Evolutionary conservation across 2,113 vertebrate species (phyloP).

Genomic region (Colius striatus): DNA sequence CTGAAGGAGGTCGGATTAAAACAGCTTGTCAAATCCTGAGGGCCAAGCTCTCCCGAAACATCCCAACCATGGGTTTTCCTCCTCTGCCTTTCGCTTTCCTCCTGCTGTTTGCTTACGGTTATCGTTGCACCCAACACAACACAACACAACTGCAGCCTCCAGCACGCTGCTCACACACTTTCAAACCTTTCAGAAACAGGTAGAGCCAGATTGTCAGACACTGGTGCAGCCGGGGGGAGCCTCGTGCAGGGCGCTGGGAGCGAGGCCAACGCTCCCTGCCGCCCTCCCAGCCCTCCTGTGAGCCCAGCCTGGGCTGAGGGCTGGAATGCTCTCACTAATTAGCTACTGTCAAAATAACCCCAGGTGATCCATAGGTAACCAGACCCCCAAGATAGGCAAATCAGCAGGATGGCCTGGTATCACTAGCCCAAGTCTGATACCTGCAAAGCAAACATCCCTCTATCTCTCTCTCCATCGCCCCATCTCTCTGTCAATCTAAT

Average conservation of each 20-base stretch:
- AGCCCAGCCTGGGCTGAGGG: not conserved
- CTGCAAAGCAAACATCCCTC: slow-evolving; percentile 20
- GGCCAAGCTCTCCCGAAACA: slow-evolving; percentile 22
- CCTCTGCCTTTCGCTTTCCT: not conserved
- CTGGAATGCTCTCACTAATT: slow-evolving; percentile 44
- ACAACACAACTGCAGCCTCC: not conserved
- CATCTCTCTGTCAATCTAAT: slow-evolving; percentile 47
- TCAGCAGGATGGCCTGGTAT: slow-evolving; percentile 14
- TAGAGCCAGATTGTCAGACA: not conserved
- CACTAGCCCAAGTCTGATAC: not conserved
- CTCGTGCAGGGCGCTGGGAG: accelerated
- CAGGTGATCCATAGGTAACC: slow-evolving; percentile 36
- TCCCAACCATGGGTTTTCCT: not conserved
- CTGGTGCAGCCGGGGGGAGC: not conserved
- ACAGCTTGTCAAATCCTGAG: not conserved
- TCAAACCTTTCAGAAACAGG: not conserved
- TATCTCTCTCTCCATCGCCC: not conserved
- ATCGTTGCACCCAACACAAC: accelerated
- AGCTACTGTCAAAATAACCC: slow-evolving; percentile 55
- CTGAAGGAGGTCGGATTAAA: slow-evolving; percentile 7
- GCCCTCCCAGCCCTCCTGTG: accelerated
- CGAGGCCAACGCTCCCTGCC: not conserved
- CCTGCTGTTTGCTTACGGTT: not conserved
- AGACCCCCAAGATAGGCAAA: slow-evolving; percentile 44
- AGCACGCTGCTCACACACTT: accelerated